Base-by-base conservation (phyloP, 2,113 vertebrate species). In the Fulmarus glacialis region DNA sequence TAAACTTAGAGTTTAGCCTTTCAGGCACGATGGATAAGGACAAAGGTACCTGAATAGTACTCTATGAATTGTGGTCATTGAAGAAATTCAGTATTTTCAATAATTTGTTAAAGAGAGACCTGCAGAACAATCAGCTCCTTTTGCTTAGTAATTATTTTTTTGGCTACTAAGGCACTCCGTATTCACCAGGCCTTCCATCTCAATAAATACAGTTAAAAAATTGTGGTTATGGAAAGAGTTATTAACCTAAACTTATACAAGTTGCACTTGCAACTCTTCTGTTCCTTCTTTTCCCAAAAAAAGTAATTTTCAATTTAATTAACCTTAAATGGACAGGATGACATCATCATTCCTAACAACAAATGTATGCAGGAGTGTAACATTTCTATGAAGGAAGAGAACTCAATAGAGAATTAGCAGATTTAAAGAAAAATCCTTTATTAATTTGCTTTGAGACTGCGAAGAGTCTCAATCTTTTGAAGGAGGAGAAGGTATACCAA, bases 131-230 rank as follows among this genome's bases (percentile, higher is more conserved):
- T 30, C 6, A 29, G 2, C 3, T 38, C 0, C 3, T 58, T 89
- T 81, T 60, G 6, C 40, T 56, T 29, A 38, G 4, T 63, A 32
- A 21, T 30, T 74, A 1, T 43, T 29, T 42, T 40, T 47, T 36
- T 55, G 6, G 0, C 20, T 72, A 3, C 22, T 40, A 32, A 48
- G 18, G 6, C 15, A 22, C 3, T 43, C 6, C 2, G 27, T 60
- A 19, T 59, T 56, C 66, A 40, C 4, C 3, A 53, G 15, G 19
- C 8, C 47, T 80, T 72, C 24, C 32, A 71, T 8, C 6, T 50
- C 9, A 48, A 23, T 29, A 43, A 87, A 50, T 43, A 12, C 6
- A 50, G 26, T 80, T 47, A 20, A 20, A 66, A 85, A 72, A 45
- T 7, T 62, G 23, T 79, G n/a, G 6, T 55, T 67, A n/a, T n/a